Evolutionary conservation across 2,113 vertebrate species (phyloP).

Genomic region (Cnemophilus loriae): DNA sequence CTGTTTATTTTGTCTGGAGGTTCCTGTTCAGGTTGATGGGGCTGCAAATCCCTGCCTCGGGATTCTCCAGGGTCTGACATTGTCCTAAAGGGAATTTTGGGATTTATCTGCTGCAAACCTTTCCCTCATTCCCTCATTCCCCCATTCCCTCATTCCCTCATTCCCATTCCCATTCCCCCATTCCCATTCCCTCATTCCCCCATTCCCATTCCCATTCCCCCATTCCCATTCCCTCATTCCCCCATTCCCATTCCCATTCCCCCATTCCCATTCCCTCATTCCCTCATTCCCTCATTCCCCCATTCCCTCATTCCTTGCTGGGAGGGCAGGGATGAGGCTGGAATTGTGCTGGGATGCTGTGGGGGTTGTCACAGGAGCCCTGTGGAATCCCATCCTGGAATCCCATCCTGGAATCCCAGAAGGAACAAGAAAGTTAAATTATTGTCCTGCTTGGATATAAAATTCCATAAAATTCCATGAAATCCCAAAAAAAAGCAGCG

Average conservation of each 20-base stretch:
- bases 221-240: not conserved
- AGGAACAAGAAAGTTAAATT: not conserved
- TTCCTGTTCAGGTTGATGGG: not conserved
- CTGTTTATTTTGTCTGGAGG: slow-evolving; percentile 3
- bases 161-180: too few relatives aligned
- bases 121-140: not conserved
- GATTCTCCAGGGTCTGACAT: not conserved
- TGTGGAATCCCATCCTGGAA: not conserved
- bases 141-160: not conserved
- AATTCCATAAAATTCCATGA: not conserved
- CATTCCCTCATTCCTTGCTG: not conserved
- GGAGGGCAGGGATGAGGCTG: not conserved
- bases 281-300: not conserved
- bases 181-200: not conserved
- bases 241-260: too few relatives aligned
- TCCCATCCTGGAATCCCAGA: not conserved
- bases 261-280: too few relatives aligned
- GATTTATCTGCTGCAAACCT: not conserved
- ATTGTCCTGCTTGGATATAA: not conserved
- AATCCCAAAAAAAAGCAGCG: too few relatives aligned
- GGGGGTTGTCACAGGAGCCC: not conserved
- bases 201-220: not conserved
- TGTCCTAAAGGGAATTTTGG: not conserved
- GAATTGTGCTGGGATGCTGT: not conserved
- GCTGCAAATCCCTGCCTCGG: not conserved